phyloP scores from a whole-genome alignment of 2,888 invertebrate genomes.

The Pristionchus mayeri region DNA sequence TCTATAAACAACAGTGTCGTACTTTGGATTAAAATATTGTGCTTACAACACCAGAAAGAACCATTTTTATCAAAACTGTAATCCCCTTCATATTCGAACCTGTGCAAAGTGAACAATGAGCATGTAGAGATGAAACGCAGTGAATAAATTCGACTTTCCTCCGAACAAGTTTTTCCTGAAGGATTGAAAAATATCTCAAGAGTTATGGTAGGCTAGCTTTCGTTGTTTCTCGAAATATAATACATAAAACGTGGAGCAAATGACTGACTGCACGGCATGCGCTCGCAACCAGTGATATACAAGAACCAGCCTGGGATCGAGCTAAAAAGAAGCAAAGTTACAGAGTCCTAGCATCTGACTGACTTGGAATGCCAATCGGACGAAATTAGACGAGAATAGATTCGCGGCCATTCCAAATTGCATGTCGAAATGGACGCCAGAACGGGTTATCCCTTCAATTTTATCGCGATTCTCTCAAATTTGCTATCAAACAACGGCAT shows the following conservation, averaged over 20 bases:
- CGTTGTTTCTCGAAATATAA: not conserved
- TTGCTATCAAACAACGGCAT: too few relatives aligned
- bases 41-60: too few relatives aligned
- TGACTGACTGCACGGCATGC: not conserved
- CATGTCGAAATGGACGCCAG: constrained; percentile 24
- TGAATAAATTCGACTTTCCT: constrained; percentile 3
- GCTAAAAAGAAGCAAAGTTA: not conserved
- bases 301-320: constrained; percentile 12
- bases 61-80: too few relatives aligned
- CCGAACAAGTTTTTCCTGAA: not conserved
- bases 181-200: too few relatives aligned
- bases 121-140: constrained; percentile 44
- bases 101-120: constrained; percentile 22
- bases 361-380: constrained; percentile 2
- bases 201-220: too few relatives aligned
- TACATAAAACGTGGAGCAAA: not conserved
- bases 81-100: too few relatives aligned
- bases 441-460: not conserved
- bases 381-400: not conserved
- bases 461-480: too few relatives aligned
- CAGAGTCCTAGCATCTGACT: too few relatives aligned
- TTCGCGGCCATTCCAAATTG: not conserved
- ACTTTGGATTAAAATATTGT: too few relatives aligned
- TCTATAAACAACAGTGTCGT: too few relatives aligned
- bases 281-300: constrained; percentile 15